Conservation (phyloP, 2,888 invertebrate genomes). For the Macrophya alboannulata region DNA sequence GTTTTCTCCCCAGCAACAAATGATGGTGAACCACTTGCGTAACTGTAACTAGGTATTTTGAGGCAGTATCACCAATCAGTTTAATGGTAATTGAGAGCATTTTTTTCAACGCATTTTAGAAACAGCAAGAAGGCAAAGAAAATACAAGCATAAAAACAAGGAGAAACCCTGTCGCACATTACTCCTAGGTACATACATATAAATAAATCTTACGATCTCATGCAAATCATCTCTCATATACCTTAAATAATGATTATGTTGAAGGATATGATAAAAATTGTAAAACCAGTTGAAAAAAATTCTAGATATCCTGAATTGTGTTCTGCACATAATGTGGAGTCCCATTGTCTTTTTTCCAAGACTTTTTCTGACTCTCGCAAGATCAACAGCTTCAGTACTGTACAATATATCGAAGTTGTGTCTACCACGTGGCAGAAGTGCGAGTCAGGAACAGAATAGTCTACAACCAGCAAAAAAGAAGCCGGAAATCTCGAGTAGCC, state of each 20-base stretch:
- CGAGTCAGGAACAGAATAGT: neutral
- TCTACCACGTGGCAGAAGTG: neutral
- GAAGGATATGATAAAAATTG: neutral
- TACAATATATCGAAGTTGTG: neutral
- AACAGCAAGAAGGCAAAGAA: conserved; percentile 3
- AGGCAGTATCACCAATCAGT: neutral
- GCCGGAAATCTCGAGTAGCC: neutral
- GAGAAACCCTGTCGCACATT: neutral
- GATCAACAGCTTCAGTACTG: neutral
- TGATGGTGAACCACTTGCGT: neutral
- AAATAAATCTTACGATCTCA: neutral
- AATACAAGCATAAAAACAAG: conserved; percentile 21
- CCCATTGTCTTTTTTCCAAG: conserved; percentile 2
- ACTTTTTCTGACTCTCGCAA: conserved; percentile 2
- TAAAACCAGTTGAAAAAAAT: neutral
- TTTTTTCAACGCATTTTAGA: conserved; percentile 4
- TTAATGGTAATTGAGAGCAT: neutral
- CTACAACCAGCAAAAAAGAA: neutral
- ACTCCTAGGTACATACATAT: neutral
- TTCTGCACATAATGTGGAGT: conserved; percentile 31
- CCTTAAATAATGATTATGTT: neutral
- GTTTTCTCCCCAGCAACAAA: neutral
- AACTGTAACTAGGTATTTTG: neutral
- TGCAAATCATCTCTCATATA: neutral
- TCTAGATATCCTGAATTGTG: conserved; percentile 31